Conservation (phyloP, 2,888 invertebrate species). For the Ichneumon xanthorius region DNA sequence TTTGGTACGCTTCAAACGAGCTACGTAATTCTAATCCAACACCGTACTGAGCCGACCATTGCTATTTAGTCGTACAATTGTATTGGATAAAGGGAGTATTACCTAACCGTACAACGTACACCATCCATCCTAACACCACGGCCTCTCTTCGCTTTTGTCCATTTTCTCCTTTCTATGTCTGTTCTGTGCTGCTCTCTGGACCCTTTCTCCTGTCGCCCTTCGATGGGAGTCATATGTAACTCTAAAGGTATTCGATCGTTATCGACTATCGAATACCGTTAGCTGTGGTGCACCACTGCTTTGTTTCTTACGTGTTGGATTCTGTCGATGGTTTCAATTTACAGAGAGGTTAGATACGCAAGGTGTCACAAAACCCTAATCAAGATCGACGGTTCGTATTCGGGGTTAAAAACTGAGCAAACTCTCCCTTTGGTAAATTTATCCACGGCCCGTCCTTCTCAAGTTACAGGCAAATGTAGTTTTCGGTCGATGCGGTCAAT, state of each 20-base stretch:
- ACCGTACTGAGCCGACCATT: slow-evolving; percentile 79
- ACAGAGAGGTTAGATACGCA: background rate
- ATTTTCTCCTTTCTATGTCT: slow-evolving; percentile 23
- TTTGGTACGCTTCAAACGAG: slow-evolving; percentile 81
- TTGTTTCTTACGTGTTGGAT: background rate
- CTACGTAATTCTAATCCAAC: slow-evolving; percentile 83
- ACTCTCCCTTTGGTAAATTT: background rate
- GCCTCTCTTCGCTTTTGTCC: slow-evolving; percentile 43
- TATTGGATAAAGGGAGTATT: slow-evolving; percentile 80
- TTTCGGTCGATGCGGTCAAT: background rate
- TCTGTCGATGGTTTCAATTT: background rate
- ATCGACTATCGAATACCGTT: background rate
- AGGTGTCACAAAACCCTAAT: background rate
- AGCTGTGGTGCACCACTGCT: background rate
- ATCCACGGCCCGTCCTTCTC: background rate
- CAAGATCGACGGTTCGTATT: background rate
- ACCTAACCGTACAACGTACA: slow-evolving; percentile 20
- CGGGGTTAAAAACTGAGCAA: background rate
- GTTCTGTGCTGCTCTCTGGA: slow-evolving; percentile 1
- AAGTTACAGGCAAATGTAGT: background rate
- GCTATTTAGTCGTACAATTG: slow-evolving; percentile 81
- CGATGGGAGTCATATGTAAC: background rate
- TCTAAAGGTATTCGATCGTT: background rate
- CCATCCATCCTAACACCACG: slow-evolving; percentile 36
- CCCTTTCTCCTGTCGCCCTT: background rate